Percentiles rank a stretch among this genome's conserved stretches.
These are phyloP conservation scores for Heterochromis multidens DNA, from an alignment of 2,113 vertebrate species.

Conservation along the genomic window DNA sequence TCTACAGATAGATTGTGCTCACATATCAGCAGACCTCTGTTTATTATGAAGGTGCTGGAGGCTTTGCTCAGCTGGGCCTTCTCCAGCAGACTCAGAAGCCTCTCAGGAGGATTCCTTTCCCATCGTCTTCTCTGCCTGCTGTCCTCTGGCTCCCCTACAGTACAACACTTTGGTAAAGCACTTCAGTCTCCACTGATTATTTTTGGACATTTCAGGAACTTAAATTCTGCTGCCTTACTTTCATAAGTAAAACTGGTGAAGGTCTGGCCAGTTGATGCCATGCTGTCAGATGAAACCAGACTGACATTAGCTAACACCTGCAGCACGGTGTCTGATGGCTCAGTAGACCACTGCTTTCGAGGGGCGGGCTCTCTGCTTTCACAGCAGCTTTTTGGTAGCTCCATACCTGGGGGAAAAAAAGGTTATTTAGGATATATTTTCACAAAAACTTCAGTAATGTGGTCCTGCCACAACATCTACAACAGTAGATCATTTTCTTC, in stretches of 20 bases:
- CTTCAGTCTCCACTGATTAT: neutral
- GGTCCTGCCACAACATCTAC: neutral
- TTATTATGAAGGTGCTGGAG: constrained; percentile 87
- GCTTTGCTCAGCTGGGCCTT: constrained; percentile 80
- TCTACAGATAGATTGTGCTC: neutral
- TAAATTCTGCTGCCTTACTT: neutral
- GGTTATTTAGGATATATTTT: neutral
- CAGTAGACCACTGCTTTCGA: constrained; percentile 79
- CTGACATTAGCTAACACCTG: constrained; percentile 75
- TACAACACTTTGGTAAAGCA: neutral
- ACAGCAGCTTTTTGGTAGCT: neutral
- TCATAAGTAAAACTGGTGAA: neutral
- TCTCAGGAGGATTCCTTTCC: constrained; percentile 78
- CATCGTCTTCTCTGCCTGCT: constrained; percentile 76
- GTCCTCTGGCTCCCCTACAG: constrained; percentile 66
- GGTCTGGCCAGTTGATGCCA: constrained; percentile 36
- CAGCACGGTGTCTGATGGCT: constrained; percentile 57
- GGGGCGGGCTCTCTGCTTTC: neutral
- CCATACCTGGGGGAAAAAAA: constrained; percentile 12
- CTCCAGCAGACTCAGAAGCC: constrained; percentile 80
- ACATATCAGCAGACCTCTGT: constrained; percentile 71
- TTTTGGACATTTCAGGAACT: neutral
- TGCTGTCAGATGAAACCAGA: constrained; percentile 76
- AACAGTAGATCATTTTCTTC: neutral
- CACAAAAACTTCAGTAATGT: neutral